A percentile compares a stretch with the other conserved stretches of the same genome.
Conservation (phyloP, 2,888 invertebrate genomes). For the Idaea dimidiata region DNA sequence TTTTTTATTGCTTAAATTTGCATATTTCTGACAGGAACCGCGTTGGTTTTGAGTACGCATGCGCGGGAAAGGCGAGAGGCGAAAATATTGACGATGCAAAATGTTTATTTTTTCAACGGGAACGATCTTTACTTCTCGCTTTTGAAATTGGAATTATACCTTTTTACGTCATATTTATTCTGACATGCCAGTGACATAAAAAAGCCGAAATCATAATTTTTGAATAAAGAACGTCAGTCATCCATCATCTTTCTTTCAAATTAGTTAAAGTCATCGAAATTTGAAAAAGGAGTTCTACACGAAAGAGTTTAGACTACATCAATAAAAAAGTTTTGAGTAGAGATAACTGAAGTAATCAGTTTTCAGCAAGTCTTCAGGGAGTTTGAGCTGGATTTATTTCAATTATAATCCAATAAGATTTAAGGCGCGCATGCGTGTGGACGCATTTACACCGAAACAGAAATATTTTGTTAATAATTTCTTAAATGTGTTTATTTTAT, state of each 20-base stretch:
- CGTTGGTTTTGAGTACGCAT: constrained; percentile 55
- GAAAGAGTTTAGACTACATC: constrained; percentile 2
- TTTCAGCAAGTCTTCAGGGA: constrained; percentile 55
- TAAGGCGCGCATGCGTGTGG: constrained; percentile 59
- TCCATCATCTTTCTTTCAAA: not conserved
- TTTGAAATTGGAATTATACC: constrained; percentile 20
- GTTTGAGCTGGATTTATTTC: constrained; percentile 73
- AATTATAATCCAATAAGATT: constrained; percentile 68
- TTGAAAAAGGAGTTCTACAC: constrained; percentile 5
- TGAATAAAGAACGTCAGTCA: not conserved
- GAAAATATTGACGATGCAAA: constrained; percentile 77
- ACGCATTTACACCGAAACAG: constrained; percentile 53
- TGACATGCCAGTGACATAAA: not conserved
- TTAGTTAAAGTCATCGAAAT: not conserved
- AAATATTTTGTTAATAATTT: not conserved
- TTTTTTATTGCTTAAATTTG: constrained; percentile 76
- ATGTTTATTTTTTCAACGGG: constrained; percentile 71
- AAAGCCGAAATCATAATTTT: not conserved
- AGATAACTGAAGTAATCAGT: constrained; percentile 63
- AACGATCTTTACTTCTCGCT: constrained; percentile 42
- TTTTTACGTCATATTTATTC: not conserved
- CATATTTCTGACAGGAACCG: constrained; percentile 76
- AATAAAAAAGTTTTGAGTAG: constrained; percentile 31
- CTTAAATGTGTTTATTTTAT: too few species aligned
- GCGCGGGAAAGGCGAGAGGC: constrained; percentile 49